These are phyloP conservation scores for Ardeotis arabs DNA, from an alignment of 2,113 vertebrate genomes.

Conservation along the genomic window DNA sequence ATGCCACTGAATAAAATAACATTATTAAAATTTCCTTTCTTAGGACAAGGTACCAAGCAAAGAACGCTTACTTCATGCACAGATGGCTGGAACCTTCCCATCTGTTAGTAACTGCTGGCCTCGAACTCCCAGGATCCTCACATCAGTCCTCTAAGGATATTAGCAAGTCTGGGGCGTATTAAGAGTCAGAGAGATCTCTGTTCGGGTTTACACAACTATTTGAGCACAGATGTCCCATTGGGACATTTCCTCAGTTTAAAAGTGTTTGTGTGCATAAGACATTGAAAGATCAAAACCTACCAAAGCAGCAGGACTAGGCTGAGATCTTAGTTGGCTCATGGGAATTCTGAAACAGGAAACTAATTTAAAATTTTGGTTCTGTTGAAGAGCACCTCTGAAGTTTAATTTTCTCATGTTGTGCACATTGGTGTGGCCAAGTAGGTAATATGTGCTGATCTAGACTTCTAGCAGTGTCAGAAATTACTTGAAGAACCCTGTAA, in stretches of 20 bases:
- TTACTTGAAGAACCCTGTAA: not conserved
- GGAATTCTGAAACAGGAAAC: not conserved
- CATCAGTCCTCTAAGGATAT: not conserved
- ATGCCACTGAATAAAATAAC: not conserved
- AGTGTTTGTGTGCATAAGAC: not conserved
- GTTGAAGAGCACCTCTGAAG: not conserved
- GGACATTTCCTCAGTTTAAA: not conserved
- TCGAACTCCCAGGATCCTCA: not conserved
- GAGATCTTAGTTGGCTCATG: not conserved
- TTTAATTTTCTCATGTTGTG: not conserved
- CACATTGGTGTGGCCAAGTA: not conserved
- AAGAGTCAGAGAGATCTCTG: not conserved
- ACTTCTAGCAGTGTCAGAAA: not conserved
- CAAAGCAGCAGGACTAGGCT: not conserved
- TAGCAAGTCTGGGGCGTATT: not conserved
- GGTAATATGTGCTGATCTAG: not conserved
- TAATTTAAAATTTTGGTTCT: not conserved
- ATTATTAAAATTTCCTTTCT: not conserved
- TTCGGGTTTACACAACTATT: not conserved
- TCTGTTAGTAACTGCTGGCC: not conserved
- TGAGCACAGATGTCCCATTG: not conserved
- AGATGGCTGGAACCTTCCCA: not conserved
- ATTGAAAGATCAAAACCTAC: not conserved
- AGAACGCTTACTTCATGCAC: not conserved
- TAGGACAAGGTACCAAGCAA: not conserved